Conservation (phyloP, 2,888 invertebrate genomes). For the Zygothrica quintamaculata region DNA sequence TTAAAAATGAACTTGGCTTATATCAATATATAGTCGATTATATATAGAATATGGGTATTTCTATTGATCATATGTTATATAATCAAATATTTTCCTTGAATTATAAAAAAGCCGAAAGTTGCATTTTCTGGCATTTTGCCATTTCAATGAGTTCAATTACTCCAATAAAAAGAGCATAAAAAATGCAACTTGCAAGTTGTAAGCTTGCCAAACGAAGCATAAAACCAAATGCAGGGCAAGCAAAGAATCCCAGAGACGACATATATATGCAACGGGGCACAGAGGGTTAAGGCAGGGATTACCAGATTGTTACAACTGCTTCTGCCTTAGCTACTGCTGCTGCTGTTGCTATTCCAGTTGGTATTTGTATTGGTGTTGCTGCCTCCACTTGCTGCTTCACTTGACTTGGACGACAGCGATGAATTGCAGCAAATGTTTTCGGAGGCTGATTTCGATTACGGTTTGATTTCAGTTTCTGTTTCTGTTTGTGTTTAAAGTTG, state of each 20-base stretch:
- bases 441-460: constrained; percentile 54
- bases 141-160: constrained; percentile 51
- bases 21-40: background rate
- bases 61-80: no score
- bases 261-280: constrained; percentile 20
- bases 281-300: constrained; percentile 46
- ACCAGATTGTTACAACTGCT: constrained; percentile 68
- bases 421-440: constrained; percentile 50
- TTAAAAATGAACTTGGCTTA: constrained; percentile 1
- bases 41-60: no score
- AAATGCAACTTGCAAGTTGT: no score
- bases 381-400: constrained; percentile 46
- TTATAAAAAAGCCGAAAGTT: background rate
- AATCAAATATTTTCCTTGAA: background rate
- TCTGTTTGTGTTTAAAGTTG: constrained; percentile 45
- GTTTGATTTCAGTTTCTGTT: constrained; percentile 46
- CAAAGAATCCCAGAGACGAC: constrained; percentile 50
- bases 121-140: constrained; percentile 53
- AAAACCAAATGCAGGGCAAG: constrained; percentile 59
- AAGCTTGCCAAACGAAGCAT: constrained; percentile 57
- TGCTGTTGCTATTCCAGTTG: constrained; percentile 55
- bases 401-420: constrained; percentile 37
- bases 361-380: constrained; percentile 38
- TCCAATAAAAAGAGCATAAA: constrained; percentile 15
- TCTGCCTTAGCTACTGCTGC: constrained; percentile 24